Percentiles rank a stretch among this genome's conserved stretches.
Evolutionary conservation across 2,888 invertebrate genomes (phyloP).

Genomic region (Dynastes grantii): DNA sequence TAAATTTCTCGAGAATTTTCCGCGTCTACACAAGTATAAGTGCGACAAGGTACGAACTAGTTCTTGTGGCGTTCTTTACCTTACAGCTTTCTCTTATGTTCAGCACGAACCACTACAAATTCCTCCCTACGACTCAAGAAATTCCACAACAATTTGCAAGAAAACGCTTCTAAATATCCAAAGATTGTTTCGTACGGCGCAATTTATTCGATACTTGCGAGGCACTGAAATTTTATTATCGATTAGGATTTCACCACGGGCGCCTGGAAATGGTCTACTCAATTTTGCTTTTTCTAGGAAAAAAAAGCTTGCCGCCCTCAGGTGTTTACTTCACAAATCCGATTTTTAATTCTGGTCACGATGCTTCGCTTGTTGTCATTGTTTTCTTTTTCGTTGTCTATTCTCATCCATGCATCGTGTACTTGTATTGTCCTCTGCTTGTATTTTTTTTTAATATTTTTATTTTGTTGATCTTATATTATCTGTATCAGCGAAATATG

Average conservation of each 20-base stretch:
- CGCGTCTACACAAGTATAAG: no score
- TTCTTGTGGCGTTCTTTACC: no score
- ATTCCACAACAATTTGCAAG: constrained; percentile 11
- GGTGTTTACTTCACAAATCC: neutral
- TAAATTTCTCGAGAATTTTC: no score
- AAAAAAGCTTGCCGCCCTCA: neutral
- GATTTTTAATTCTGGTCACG: constrained; percentile 16
- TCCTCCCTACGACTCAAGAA: neutral
- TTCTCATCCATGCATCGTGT: no score
- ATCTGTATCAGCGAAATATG: no score
- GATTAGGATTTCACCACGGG: constrained; percentile 21
- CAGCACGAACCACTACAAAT: constrained; percentile 2
- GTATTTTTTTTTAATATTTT: no score
- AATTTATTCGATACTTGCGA: neutral
- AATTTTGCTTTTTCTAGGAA: neutral
- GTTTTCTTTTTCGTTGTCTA: neutral
- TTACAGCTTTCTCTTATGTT: neutral
- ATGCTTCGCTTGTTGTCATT: neutral
- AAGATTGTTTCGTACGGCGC: constrained; percentile 14
- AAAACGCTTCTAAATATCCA: constrained; percentile 16
- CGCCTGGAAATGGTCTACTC: neutral
- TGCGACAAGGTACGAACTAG: no score
- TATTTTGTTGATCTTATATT: no score
- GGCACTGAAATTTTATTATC: constrained; percentile 13
- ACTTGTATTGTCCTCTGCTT: no score